Base-by-base conservation (phyloP, 2,888 invertebrate species). In the Pteria penguin region DNA sequence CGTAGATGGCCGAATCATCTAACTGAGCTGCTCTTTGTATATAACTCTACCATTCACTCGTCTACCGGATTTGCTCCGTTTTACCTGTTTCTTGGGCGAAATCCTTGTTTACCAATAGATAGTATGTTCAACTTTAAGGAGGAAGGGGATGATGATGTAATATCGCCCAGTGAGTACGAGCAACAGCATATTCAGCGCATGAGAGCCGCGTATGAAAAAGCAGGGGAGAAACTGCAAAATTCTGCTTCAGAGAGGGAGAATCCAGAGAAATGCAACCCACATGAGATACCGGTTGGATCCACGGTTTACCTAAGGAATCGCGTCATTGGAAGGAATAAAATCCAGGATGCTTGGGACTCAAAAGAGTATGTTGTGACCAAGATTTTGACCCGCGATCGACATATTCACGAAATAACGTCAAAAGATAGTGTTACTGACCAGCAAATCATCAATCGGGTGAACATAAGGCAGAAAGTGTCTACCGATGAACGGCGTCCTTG, bases 41-140 rank as follows among this genome's bases (percentile, higher is more conserved):
- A 71, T 31, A 62, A 71, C 54, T 22, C 70, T 3, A 71, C 71
- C 29, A 8, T 52, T 1, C 71, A 71, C 32, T 22, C 71, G 2
- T 71, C 71, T 8, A 62, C 71, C 22, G 71, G 71, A 4, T 62
- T 62, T 36, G 62, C 29, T 4, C 62, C 71, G 18, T 71, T 71
- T 32, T 62, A 61, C 36, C 45, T 71, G 2, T 29, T 71, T 22
- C 11, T 71, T 8, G 54, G 71, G 27, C 1, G 70, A 31, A n/a
- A 71, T 29, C 62, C 63, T 11, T 29, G 52, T 18, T n/a, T 72
- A 2, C 63, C 63, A 22, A 63, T 72, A 18, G 72, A 72, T 26
- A 54, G 31, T 2, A 18, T 63, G n/a, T 22, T 62, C 4, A 26
- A 72, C 24, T 52, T 62, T 4, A 27, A 72, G 11, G 26, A 45